Evolutionary conservation across 2,113 vertebrate genomes (phyloP), one percentile per base, ranked within the genome.

Genomic region (Rhinolophus sinicus): DNA sequence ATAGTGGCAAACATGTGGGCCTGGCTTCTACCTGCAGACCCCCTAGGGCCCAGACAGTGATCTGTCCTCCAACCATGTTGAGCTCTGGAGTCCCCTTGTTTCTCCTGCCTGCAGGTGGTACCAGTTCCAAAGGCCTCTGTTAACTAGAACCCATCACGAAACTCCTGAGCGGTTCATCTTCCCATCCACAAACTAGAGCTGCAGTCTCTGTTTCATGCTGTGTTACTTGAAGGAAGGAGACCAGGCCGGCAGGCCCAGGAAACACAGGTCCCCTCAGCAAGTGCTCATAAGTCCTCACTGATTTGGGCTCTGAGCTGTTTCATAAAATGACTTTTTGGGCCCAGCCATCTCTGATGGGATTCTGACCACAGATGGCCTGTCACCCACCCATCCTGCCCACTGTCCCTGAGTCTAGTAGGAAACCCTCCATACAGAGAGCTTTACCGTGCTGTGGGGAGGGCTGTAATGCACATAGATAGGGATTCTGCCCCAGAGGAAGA

Each of bases 111-210:
- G 19, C 50, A 33, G 28, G 12, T 40, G 18, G 75, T 50, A 16
- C 62, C 88, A 90, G 50, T 16, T 50, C 22, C 65, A 81, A 81
- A 70, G 47, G 7, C 21, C 83, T 26, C 19, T 28, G 52, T 60
- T 6, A 28, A 2, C 77, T 58, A 2, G 7, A 44, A 18, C 44
- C 28, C 26, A 30, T 19, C 5, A 9, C 3, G 0, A 2, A 5
- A 15, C 50, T 56, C 56, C 44, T n/a, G 40, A 0, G 0, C 15
- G 5, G 14, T 14, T 24, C 56, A 22, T 7, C 14, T 28, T 73
- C 56, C 38, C 38, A 6, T 30, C 12, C 33, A 28, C 16, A 22
- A 8, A 22, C 18, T 1, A 10, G 19, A 19, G n/a, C 28, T 40
- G 0, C 3, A 11, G 21, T 11, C 65, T n/a, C 1, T 6, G 30